A percentile compares a stretch with the other conserved stretches of the same genome.
Evolutionary conservation across 2,113 vertebrate genomes (phyloP).

Genomic region (Crotophaga sulcirostris): DNA sequence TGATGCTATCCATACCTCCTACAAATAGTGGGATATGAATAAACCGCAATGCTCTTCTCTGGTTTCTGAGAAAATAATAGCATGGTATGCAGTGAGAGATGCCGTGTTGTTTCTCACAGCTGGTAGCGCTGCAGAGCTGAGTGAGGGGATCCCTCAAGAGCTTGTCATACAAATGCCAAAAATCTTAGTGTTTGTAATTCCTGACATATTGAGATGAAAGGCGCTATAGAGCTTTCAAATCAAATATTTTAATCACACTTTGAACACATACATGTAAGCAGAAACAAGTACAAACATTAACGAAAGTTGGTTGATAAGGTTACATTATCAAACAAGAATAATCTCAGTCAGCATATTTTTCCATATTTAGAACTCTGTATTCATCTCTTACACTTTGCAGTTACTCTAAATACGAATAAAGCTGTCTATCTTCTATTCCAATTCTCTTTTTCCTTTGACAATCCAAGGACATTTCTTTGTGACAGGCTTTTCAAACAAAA

Average conservation of each 20-base stretch:
- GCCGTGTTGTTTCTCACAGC: not conserved
- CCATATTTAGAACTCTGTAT: not conserved
- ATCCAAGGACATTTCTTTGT: not conserved
- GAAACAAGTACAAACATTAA: slow-evolving; percentile 56
- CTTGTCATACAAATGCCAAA: not conserved
- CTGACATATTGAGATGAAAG: slow-evolving; percentile 50
- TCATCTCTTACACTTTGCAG: not conserved
- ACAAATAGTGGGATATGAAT: not conserved
- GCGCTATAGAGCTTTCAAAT: slow-evolving; percentile 56
- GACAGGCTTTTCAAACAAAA: not conserved
- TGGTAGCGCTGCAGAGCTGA: not conserved
- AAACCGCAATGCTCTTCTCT: not conserved
- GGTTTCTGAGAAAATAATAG: fast-evolving
- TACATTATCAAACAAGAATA: slow-evolving; percentile 31
- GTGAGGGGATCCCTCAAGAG: not conserved
- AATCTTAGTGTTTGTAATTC: not conserved
- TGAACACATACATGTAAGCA: slow-evolving; percentile 48
- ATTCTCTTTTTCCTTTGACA: not conserved
- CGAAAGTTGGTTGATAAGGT: not conserved
- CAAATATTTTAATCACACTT: slow-evolving; percentile 63
- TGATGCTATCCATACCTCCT: fast-evolving
- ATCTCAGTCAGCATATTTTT: not conserved
- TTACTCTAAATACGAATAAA: not conserved
- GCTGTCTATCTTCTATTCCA: not conserved
- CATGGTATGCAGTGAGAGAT: fast-evolving